These are phyloP conservation scores for Drosophila pectinifera DNA, from an alignment of 1,140 invertebrate species.

Conservation along the genomic window DNA sequence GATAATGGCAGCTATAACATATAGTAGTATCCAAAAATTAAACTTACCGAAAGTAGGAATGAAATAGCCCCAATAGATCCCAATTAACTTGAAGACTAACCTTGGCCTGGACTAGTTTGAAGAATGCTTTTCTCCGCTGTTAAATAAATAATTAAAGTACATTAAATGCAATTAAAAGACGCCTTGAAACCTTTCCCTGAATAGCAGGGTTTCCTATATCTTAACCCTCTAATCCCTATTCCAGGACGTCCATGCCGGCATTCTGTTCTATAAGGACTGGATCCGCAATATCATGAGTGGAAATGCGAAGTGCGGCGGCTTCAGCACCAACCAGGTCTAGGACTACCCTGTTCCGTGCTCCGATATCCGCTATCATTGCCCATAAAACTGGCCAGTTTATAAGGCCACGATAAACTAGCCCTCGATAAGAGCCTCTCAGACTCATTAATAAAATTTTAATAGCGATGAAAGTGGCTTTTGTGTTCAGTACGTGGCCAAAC, in stretches of 20 bases:
- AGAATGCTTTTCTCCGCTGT: background rate
- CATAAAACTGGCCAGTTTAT: slow-evolving; percentile 36
- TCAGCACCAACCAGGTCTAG: slow-evolving; percentile 11
- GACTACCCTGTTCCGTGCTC: background rate
- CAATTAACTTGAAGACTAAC: no score
- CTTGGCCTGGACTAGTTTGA: no score
- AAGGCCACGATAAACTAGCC: slow-evolving; percentile 34
- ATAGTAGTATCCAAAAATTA: background rate
- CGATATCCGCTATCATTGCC: slow-evolving; percentile 15
- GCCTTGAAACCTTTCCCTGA: no score
- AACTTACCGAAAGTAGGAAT: no score
- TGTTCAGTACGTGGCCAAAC: slow-evolving; percentile 34
- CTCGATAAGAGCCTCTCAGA: slow-evolving; percentile 16
- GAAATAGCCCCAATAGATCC: no score
- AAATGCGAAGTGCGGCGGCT: slow-evolving; percentile 41
- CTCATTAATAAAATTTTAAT: slow-evolving; percentile 43
- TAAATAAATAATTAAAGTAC: no score
- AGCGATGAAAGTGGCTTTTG: slow-evolving; percentile 21
- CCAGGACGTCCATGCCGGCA: slow-evolving; percentile 84
- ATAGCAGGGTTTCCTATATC: background rate
- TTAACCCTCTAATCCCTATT: background rate
- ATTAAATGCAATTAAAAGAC: background rate
- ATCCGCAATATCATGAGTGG: slow-evolving; percentile 54
- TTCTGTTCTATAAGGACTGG: slow-evolving; percentile 67
- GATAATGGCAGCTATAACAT: background rate